phyloP scores from a whole-genome alignment of 2,888 invertebrate genomes.

The Hanleya hanleyi region DNA sequence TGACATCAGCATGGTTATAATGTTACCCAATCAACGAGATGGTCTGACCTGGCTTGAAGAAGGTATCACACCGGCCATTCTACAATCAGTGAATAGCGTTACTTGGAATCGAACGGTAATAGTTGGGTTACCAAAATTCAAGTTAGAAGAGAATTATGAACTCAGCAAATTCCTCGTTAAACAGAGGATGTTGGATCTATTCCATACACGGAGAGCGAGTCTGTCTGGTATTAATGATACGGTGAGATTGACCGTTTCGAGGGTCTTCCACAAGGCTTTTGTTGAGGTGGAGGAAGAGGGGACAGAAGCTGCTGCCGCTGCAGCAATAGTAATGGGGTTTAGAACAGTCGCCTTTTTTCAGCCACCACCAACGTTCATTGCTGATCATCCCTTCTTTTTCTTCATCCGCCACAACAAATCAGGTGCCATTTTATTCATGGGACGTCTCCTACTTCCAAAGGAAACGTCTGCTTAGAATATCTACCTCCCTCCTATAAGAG shows the following conservation, averaged over 20 bases:
- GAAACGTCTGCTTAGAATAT: too few relatives aligned
- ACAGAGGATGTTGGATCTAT: slow-evolving; percentile 60
- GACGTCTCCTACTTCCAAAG: background rate
- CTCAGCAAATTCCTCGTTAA: slow-evolving; percentile 43
- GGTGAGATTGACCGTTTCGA: slow-evolving; percentile 51
- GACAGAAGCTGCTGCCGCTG: slow-evolving; percentile 70
- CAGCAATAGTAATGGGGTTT: too few relatives aligned
- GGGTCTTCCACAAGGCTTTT: slow-evolving; percentile 69
- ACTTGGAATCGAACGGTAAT: slow-evolving; percentile 13
- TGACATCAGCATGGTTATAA: slow-evolving; percentile 58
- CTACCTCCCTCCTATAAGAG: too few relatives aligned
- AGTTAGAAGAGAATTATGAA: slow-evolving; percentile 46
- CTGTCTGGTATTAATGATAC: slow-evolving; percentile 59
- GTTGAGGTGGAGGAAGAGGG: slow-evolving; percentile 71
- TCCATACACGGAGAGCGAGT: slow-evolving; percentile 54
- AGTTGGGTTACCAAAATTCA: slow-evolving; percentile 58
- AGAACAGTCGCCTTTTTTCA: too few relatives aligned
- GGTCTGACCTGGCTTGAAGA: slow-evolving; percentile 50
- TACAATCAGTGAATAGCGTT: background rate
- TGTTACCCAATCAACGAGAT: slow-evolving; percentile 56
- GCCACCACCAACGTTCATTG: slow-evolving; percentile 44
- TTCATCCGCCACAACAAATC: slow-evolving; percentile 51
- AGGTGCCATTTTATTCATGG: slow-evolving; percentile 40
- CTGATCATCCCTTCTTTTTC: slow-evolving; percentile 67
- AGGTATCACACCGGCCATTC: slow-evolving; percentile 23